These are phyloP conservation scores for Pangasius sanitwongsei DNA, from an alignment of 2,797 vertebrate genomes.

Conservation along the genomic window DNA sequence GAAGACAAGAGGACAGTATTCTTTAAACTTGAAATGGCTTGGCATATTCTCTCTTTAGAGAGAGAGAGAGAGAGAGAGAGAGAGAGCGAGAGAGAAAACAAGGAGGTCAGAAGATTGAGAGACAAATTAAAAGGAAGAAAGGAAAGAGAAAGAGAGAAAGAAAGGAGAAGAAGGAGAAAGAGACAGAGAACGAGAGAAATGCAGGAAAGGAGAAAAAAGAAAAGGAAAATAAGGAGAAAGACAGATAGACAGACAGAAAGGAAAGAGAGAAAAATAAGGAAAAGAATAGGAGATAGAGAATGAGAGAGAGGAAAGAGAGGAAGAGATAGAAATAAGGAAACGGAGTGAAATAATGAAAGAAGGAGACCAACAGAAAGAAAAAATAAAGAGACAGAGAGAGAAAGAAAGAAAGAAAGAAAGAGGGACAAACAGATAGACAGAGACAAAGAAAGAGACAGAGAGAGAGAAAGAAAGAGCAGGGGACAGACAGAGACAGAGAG, in stretches of 20 bases:
- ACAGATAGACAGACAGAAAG: neutral
- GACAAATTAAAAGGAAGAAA: too few species aligned
- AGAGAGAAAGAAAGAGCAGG: neutral
- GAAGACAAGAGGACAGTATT: constrained; percentile 99
- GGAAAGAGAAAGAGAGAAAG: neutral
- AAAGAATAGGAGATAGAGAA: too few species aligned
- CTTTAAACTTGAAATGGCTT: constrained; percentile 99
- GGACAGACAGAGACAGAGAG: neutral
- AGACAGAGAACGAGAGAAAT: neutral
- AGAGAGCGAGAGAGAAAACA: neutral
- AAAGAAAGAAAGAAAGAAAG: neutral
- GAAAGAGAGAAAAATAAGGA: neutral
- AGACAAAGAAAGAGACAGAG: neutral
- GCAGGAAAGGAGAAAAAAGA: neutral
- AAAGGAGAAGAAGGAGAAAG: too few species aligned
- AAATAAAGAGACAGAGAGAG: neutral
- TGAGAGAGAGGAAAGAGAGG: neutral
- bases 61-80: neutral
- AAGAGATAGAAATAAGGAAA: neutral
- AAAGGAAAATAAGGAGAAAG: neutral
- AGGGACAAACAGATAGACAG: neutral
- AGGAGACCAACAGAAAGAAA: neutral
- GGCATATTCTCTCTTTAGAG: constrained; percentile 95
- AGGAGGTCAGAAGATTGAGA: neutral
- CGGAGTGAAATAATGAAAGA: neutral